Percentiles rank a stretch among this genome's conserved stretches.
These are phyloP conservation scores for Drosophila sturtevanti DNA, from an alignment of 1,140 invertebrate species.

Conservation along the genomic window DNA sequence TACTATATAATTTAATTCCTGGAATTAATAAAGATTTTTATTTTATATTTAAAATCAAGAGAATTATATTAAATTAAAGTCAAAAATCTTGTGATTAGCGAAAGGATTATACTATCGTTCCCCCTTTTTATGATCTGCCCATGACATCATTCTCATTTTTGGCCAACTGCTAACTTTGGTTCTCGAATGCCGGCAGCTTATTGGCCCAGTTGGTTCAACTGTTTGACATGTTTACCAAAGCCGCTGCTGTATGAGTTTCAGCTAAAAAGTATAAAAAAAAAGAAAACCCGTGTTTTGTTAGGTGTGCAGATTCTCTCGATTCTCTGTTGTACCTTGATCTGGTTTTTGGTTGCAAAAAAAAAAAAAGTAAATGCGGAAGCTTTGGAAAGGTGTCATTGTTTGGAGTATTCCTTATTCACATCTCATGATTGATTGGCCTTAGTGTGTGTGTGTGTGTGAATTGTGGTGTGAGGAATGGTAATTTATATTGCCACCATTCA, in stretches of 20 bases:
- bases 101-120: neutral
- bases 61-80: too few relatives aligned
- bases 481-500: neutral
- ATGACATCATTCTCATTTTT: constrained; percentile 43
- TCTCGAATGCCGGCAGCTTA: constrained; percentile 16
- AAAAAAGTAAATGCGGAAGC: constrained; percentile 58
- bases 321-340: constrained; percentile 23
- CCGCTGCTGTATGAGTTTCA: constrained; percentile 36
- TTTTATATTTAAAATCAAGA: too few relatives aligned
- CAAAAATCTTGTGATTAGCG: too few relatives aligned
- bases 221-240: constrained; percentile 48
- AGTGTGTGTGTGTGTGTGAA: neutral
- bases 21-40: too few relatives aligned
- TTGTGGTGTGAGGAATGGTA: neutral
- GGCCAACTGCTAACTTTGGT: constrained; percentile 33
- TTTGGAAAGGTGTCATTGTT: constrained; percentile 56
- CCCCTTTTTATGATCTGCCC: neutral
- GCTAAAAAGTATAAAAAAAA: neutral
- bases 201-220: constrained; percentile 65
- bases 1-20: too few relatives aligned
- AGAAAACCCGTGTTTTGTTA: neutral
- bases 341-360: constrained; percentile 21
- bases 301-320: neutral
- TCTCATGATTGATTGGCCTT: constrained; percentile 59
- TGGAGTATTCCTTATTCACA: constrained; percentile 7